Percentiles rank a stretch among this genome's conserved stretches.
phyloP scores from a whole-genome alignment of 2,888 invertebrate species.

The Heterodera filipjevi region DNA sequence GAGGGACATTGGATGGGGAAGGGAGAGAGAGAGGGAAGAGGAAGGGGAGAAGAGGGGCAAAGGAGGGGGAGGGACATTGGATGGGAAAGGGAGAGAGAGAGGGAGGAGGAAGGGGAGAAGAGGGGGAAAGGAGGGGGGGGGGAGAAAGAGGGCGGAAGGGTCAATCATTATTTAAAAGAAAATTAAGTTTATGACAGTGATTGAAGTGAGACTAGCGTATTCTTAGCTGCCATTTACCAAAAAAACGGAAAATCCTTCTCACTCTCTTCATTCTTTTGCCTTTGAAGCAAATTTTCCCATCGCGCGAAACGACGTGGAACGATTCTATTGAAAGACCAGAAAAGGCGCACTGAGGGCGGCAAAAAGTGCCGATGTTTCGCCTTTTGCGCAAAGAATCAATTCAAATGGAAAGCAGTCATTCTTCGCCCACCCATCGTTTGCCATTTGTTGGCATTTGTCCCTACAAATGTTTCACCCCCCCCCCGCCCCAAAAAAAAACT shows the following conservation, averaged over 20 bases:
- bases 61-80: neutral
- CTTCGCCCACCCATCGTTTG: neutral
- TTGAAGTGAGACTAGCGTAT: too few relatives aligned
- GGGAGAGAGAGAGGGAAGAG: neutral
- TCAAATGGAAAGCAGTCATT: neutral
- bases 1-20: neutral
- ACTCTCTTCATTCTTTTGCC: neutral
- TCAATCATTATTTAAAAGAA: too few relatives aligned
- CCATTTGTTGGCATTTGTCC: neutral
- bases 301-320: slow-evolving; percentile 7
- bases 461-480: neutral
- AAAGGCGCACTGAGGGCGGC: neutral
- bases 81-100: neutral
- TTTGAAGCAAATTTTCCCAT: neutral
- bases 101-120: neutral
- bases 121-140: neutral
- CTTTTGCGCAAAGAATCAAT: neutral
- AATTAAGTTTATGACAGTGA: neutral
- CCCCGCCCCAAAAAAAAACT: neutral
- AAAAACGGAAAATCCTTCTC: too few relatives aligned
- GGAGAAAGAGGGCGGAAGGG: neutral
- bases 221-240: too few relatives aligned
- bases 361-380: slow-evolving; percentile 2
- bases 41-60: neutral
- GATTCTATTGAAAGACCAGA: neutral